phyloP scores from a whole-genome alignment of 92 coral and sea anemone genomes.

The Epizoanthus ramosus region DNA sequence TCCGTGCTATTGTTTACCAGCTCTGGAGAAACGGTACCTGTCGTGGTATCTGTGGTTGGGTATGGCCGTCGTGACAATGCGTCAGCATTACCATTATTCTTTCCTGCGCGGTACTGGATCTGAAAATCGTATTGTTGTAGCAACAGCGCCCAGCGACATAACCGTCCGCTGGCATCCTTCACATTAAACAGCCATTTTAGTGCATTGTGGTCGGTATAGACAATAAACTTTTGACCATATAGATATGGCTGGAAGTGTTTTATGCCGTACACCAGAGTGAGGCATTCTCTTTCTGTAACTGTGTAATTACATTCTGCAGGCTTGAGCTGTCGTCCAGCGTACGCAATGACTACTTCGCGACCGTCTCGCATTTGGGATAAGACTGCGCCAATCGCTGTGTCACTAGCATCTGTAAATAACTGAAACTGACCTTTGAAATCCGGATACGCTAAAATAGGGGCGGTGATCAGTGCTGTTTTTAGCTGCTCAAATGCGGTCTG shows the following conservation, averaged over 20 bases:
- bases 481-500: not conserved
- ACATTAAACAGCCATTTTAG: conserved; percentile 51
- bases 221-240: conserved; percentile 42
- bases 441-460: conserved; percentile 52
- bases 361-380: conserved; percentile 49
- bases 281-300: conserved; percentile 57
- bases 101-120: conserved; percentile 57
- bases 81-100: conserved; percentile 53
- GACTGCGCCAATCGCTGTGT: conserved; percentile 48
- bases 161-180: conserved; percentile 32
- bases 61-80: conserved; percentile 58
- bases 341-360: conserved; percentile 51
- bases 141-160: conserved; percentile 57
- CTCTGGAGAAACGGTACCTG: not conserved
- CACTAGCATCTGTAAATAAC: conserved; percentile 50
- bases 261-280: conserved; percentile 49
- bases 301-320: conserved; percentile 59
- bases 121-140: conserved; percentile 52
- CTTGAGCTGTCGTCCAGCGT: conserved; percentile 49
- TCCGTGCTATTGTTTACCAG: too few relatives aligned
- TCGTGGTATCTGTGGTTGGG: not conserved
- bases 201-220: conserved; percentile 59
- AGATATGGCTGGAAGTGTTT: conserved; percentile 56
- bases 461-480: conserved; percentile 41
- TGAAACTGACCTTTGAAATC: conserved; percentile 49